Evolutionary conservation across 2,113 vertebrate species (phyloP).

Genomic region (Hyla sarda): DNA sequence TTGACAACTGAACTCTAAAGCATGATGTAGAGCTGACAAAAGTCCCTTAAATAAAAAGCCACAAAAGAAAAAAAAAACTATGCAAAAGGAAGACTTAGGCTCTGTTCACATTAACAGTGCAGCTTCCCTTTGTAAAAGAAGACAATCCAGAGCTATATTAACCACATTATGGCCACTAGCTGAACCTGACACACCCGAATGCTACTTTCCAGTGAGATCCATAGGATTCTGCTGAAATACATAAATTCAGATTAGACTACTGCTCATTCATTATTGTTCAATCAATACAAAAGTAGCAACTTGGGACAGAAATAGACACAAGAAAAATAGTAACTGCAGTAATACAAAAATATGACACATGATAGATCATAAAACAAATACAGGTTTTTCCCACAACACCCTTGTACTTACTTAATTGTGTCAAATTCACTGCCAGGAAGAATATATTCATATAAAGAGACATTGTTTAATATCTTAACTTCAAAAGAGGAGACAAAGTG

Average conservation of each 20-base stretch:
- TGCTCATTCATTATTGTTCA: neutral
- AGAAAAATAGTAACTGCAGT: neutral
- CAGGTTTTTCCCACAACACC: neutral
- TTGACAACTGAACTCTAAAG: no score
- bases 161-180: no score
- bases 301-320: neutral
- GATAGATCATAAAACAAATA: neutral
- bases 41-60: no score
- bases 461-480: neutral
- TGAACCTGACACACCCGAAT: no score
- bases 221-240: neutral
- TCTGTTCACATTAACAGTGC: no score
- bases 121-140: no score
- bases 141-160: no score
- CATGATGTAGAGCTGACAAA: no score
- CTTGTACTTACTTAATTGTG: neutral
- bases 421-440: neutral
- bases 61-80: no score
- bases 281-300: neutral
- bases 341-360: neutral
- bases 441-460: neutral
- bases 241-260: neutral
- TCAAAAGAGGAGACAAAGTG: neutral
- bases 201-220: no score
- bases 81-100: no score